Evolutionary conservation across 2,888 invertebrate species (phyloP), one percentile per base, ranked within the genome.

Genomic region (Pandemis cinnamomeana): DNA sequence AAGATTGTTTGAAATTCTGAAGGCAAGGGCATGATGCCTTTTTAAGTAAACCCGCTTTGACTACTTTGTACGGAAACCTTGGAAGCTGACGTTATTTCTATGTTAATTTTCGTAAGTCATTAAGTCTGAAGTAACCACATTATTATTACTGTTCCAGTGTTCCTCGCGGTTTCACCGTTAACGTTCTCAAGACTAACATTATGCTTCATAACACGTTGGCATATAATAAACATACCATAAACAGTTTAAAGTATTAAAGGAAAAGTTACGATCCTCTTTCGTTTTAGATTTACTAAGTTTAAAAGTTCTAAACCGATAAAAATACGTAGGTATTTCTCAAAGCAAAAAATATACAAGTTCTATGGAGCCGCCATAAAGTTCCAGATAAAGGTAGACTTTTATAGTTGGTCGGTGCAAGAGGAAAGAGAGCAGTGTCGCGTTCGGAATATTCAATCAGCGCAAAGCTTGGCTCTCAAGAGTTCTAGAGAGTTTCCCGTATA

Each of bases 391-490:
- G 46, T 44, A 60, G 75, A 78, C 77, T 78, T 85, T 82, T 81
- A 79, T 78, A 80, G 78, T 64, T 48, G 53, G 72, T 79, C 76
- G 70, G 76, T 71, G 71, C 78, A 76, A 77, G 78, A 81, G 78
- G 78, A 78, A 80, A 80, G 80, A 78, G 82, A 82, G 80, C 79
- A 77, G 78, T 74, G 80, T 80, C 79, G 80, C 79, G 77, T 74
- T 71, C 77, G 75, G 84, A 86, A 87, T 86, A 86, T 84, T 84
- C 80, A 86, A 85, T 79, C 76, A 81, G 77, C 77, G 76, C 77
- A 67, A 75, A 76, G 76, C 63, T 68, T 66, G 68, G 63, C 64
- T 71, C 62, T 71, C 67, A 71, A 55, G 76, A 76, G 75, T 78
- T 76, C 71, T 48, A 70, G 75, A 75, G 75, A 71, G 64, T 71